Conservation (phyloP, 1,140 invertebrate species). For the Drosophila sp. region DNA sequence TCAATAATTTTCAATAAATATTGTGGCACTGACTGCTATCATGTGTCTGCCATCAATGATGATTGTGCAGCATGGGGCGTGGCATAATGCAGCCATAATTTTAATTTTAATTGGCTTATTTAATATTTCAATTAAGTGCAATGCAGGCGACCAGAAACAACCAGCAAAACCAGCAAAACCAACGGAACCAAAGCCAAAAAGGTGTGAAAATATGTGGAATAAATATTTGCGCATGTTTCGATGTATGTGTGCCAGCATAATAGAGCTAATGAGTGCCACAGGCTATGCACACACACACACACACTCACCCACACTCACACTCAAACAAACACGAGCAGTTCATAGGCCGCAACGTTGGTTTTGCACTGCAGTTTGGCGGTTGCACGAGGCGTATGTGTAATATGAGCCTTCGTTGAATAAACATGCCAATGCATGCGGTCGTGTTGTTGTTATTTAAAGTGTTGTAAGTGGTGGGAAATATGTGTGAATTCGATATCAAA, state of each 20-base stretch:
- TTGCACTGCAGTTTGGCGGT: constrained; percentile 30
- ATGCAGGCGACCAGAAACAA: constrained; percentile 12
- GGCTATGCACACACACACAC: constrained; percentile 1
- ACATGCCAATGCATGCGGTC: background rate
- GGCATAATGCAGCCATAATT: constrained; percentile 47
- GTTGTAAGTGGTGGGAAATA: constrained; percentile 6
- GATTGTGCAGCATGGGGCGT: constrained; percentile 9
- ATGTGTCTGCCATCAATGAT: constrained; percentile 38
- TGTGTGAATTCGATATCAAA: background rate
- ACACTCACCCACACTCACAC: background rate
- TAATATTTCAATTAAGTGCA: constrained; percentile 58
- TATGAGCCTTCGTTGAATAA: constrained; percentile 5
- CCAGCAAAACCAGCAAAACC: constrained; percentile 15
- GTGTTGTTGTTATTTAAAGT: background rate
- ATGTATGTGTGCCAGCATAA: constrained; percentile 17
- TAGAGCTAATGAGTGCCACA: constrained; percentile 40
- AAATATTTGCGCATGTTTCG: constrained; percentile 19
- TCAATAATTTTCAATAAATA: constrained; percentile 44
- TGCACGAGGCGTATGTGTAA: constrained; percentile 40
- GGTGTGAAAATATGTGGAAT: constrained; percentile 48
- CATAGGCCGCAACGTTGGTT: background rate
- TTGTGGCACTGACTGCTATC: constrained; percentile 17
- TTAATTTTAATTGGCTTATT: constrained; percentile 64
- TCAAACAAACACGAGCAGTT: background rate
- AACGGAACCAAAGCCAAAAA: constrained; percentile 30